Evolutionary conservation across 1,140 invertebrate species (phyloP).

Genomic region (Heliothis virescens): DNA sequence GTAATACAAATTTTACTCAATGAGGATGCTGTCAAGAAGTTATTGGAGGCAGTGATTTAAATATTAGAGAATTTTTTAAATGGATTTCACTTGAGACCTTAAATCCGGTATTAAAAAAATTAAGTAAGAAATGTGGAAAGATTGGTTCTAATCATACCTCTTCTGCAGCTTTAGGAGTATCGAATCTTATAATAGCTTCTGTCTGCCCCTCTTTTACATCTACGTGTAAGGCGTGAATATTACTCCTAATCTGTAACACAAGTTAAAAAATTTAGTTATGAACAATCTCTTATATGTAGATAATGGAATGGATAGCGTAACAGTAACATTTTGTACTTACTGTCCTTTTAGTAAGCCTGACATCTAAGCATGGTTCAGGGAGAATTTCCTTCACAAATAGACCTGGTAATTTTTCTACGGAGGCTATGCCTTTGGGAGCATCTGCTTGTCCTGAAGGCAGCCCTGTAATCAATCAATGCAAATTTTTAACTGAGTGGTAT

Average conservation of each 20-base stretch:
- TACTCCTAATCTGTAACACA: conserved; percentile 88
- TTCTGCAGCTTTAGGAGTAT: conserved; percentile 86
- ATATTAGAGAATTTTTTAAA: neutral
- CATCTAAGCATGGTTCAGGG: conserved; percentile 87
- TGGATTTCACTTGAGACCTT: no score
- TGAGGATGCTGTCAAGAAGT: no score
- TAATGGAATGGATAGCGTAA: no score
- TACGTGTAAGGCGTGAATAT: conserved; percentile 88
- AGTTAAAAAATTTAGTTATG: conserved; percentile 82
- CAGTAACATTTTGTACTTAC: conserved; percentile 58
- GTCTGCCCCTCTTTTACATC: conserved; percentile 88
- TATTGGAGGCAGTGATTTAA: no score
- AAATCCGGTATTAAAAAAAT: no score
- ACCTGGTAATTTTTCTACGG: conserved; percentile 83
- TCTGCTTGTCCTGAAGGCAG: conserved; percentile 8
- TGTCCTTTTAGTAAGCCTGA: conserved; percentile 88
- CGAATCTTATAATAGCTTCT: conserved; percentile 87
- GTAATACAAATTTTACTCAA: no score
- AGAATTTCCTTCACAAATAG: conserved; percentile 89
- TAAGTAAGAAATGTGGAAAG: no score
- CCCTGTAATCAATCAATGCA: neutral
- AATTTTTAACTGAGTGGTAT: neutral
- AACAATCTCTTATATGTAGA: conserved; percentile 59
- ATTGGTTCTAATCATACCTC: conserved; percentile 62
- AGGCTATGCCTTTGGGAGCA: neutral